These are phyloP conservation scores for Morone saxatilis DNA, from an alignment of 2,113 vertebrate genomes.

Conservation along the genomic window DNA sequence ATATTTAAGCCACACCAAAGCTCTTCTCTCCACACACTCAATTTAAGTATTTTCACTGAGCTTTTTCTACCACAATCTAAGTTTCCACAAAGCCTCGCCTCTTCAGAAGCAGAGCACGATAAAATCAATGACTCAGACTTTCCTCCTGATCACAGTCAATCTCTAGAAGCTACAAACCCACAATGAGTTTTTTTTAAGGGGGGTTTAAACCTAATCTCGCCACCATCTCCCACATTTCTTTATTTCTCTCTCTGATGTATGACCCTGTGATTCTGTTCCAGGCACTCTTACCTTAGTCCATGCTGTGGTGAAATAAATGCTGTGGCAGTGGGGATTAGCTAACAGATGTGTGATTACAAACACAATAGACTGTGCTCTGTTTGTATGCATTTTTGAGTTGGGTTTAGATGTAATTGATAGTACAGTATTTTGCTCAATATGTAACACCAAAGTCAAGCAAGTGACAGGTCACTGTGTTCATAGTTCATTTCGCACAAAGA, in stretches of 20 bases:
- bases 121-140: constrained; percentile 67
- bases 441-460: neutral
- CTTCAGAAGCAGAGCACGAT: constrained; percentile 54
- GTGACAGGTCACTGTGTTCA: neutral
- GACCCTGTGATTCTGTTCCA: constrained; percentile 23
- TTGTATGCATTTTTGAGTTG: neutral
- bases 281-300: neutral
- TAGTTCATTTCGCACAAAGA: constrained; percentile 16
- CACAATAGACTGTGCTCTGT: neutral
- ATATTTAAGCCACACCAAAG: constrained; percentile 70
- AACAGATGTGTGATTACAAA: constrained; percentile 19
- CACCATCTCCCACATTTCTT: constrained; percentile 37
- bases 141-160: constrained; percentile 61
- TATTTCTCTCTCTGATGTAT: constrained; percentile 47
- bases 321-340: constrained; percentile 12
- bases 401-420: neutral
- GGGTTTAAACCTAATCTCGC: constrained; percentile 49
- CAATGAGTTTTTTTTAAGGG: constrained; percentile 11
- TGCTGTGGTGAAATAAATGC: constrained; percentile 8
- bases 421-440: neutral
- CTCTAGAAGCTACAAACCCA: constrained; percentile 65
- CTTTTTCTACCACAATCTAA: constrained; percentile 54
- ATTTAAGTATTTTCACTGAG: constrained; percentile 63
- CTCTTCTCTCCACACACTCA: constrained; percentile 46
- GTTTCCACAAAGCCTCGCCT: constrained; percentile 61